Evolutionary conservation across 2,888 invertebrate species (phyloP), one percentile per base, ranked within the genome.

Genomic region (Sylvicola cinctus): DNA sequence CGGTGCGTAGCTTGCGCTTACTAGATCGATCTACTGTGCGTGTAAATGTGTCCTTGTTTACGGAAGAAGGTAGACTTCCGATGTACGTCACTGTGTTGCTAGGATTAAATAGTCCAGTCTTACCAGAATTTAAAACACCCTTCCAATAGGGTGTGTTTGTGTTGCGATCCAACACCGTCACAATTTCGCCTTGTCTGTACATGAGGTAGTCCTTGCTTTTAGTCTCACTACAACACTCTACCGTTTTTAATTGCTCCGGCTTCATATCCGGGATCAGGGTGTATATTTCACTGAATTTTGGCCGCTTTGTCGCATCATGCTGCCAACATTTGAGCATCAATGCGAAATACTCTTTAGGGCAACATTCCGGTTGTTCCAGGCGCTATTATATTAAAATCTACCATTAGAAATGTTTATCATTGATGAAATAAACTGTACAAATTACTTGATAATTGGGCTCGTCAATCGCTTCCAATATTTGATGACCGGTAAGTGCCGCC

Each of bases 271-370:
- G 79, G 42, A 96, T 55, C 34, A 74, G 64, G 11, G 70, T 66
- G 33, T 73, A 70, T 16, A 96, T 66, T 41, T 93, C 88, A 32
- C 74, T 70, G 54, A 98, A 98, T 39, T 78, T 83, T 0, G 96
- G 96, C 39, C 98, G 63, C 42, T 77, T 72, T 25, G 67, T 66
- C 0, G 88, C 79, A 44, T 93, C 88, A 50, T 95, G 91, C 38
- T 81, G 74, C 98, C 98, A 98, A 54, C 96, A 96, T 50, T 87
- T 81, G 43, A 80, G 63, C 95, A 98, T 95, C 10, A 90, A 59
- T 7, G 71, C 67, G 52, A 87, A 95, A 54, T 90, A 90, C 28
- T 87, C 87, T 43, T 80, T 75, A 0, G 96, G 91, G 50, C 95
- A 95, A 48, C 85, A 84, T 46, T 91, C 91, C 0, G 95, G 95